These are phyloP conservation scores for Lasioglossum vierecki DNA, from an alignment of 2,888 invertebrate species.

Conservation along the genomic window DNA sequence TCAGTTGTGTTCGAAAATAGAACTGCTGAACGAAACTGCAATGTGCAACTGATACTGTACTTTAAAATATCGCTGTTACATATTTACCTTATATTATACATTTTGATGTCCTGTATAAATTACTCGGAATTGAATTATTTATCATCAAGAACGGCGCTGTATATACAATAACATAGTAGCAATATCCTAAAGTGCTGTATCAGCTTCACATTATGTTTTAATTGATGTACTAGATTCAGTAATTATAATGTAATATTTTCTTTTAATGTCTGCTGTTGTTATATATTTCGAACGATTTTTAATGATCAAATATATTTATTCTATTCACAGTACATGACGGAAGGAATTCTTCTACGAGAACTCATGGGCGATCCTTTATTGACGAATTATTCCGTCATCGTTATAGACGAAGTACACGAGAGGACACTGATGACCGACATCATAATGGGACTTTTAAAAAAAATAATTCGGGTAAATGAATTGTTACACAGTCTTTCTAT, in stretches of 20 bases:
- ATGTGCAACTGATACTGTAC: background rate
- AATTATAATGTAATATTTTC: background rate
- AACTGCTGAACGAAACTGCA: background rate
- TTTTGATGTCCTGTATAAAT: too few relatives aligned
- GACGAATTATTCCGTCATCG: conserved; percentile 93
- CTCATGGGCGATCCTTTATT: conserved; percentile 97
- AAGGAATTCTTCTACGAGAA: conserved; percentile 96
- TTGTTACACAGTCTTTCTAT: background rate
- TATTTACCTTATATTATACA: too few relatives aligned
- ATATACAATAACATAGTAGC: too few relatives aligned
- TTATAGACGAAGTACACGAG: conserved; percentile 98
- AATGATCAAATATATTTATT: conserved; percentile 12
- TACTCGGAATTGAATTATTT: too few relatives aligned
- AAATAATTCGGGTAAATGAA: conserved; percentile 90
- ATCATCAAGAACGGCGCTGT: too few relatives aligned
- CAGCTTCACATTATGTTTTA: too few relatives aligned
- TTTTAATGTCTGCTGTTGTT: background rate
- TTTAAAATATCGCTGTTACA: background rate
- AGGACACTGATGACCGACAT: conserved; percentile 96
- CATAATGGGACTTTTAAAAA: conserved; percentile 96
- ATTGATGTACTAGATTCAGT: too few relatives aligned
- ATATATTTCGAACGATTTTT: background rate
- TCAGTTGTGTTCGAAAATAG: background rate
- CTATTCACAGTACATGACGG: conserved; percentile 93
- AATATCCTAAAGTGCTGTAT: too few relatives aligned